Evolutionary conservation across 2,888 invertebrate species (phyloP).

Genomic region (Shargacucullia verbasci): DNA sequence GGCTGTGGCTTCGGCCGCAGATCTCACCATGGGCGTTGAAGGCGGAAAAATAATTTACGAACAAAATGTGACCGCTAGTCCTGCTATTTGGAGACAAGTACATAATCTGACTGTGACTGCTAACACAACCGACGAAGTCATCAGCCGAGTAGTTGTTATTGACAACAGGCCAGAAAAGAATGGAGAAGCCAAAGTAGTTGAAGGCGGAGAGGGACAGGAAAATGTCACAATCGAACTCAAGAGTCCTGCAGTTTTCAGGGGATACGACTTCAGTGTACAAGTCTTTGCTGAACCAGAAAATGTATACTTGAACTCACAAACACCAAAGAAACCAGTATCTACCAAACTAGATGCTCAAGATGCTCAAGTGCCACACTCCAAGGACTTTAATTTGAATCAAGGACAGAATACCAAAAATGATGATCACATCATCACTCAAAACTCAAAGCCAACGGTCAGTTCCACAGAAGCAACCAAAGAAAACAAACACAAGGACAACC

Average conservation of each 20-base stretch:
- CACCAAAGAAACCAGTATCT: slow-evolving; percentile 15
- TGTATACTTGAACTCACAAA: neutral
- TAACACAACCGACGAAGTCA: slow-evolving; percentile 67
- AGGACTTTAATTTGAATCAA: slow-evolving; percentile 29
- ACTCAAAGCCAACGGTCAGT: slow-evolving; percentile 12
- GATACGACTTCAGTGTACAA: slow-evolving; percentile 76
- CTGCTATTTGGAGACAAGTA: slow-evolving; percentile 75
- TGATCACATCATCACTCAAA: slow-evolving; percentile 20
- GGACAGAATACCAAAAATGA: slow-evolving; percentile 5
- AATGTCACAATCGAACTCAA: slow-evolving; percentile 79
- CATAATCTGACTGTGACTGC: slow-evolving; percentile 72
- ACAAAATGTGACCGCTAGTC: slow-evolving; percentile 73
- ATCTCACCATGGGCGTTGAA: slow-evolving; percentile 67
- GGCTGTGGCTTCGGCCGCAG: slow-evolving; percentile 65
- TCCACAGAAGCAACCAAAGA: slow-evolving; percentile 13
- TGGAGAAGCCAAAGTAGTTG: slow-evolving; percentile 75
- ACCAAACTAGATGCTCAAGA: slow-evolving; percentile 23
- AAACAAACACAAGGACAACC: slow-evolving; percentile 6
- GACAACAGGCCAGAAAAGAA: slow-evolving; percentile 79
- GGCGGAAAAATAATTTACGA: slow-evolving; percentile 73
- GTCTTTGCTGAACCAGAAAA: slow-evolving; percentile 66
- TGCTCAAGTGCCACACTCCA: slow-evolving; percentile 11
- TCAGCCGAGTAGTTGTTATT: slow-evolving; percentile 71
- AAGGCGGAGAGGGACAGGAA: slow-evolving; percentile 77
- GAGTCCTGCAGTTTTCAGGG: slow-evolving; percentile 79